phyloP scores from a whole-genome alignment of 2,797 vertebrate genomes.

The Melanotaenia nigrans region DNA sequence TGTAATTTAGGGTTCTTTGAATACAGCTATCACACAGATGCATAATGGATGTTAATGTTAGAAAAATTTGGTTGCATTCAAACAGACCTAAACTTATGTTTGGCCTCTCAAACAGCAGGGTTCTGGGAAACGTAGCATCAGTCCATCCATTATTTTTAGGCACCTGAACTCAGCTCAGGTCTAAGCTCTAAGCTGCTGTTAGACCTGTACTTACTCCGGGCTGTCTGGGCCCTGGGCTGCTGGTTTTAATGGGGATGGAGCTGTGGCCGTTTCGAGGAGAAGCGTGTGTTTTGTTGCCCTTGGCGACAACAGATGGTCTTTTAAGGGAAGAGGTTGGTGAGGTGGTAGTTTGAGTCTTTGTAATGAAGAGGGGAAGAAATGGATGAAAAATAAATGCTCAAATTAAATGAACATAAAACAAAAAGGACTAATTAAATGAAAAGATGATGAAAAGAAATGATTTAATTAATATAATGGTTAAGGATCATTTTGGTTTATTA shows the following conservation, averaged over 20 bases:
- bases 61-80: background rate
- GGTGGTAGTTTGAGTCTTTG: constrained; percentile 86
- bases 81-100: background rate
- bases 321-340: constrained; percentile 83
- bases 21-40: too few species aligned
- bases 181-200: constrained; percentile 5
- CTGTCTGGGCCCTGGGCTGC: constrained; percentile 75
- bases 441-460: constrained; percentile 21
- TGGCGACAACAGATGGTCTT: constrained; percentile 79
- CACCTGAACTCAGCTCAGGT: constrained; percentile 2
- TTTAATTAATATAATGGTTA: background rate
- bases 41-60: background rate
- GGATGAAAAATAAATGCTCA: constrained; percentile 49
- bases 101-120: background rate
- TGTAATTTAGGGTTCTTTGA: too few species aligned
- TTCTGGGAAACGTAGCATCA: background rate
- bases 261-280: constrained; percentile 77
- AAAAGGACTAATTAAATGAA: constrained; percentile 23
- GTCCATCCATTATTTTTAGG: background rate
- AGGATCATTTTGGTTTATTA: constrained; percentile 26
- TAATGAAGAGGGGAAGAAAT: constrained; percentile 57
- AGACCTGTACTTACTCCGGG: constrained; percentile 85
- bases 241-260: constrained; percentile 81
- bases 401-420: constrained; percentile 41
- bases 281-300: constrained; percentile 80